Conservation (phyloP, 1,140 invertebrate species). For the Bombus sibiricus region DNA sequence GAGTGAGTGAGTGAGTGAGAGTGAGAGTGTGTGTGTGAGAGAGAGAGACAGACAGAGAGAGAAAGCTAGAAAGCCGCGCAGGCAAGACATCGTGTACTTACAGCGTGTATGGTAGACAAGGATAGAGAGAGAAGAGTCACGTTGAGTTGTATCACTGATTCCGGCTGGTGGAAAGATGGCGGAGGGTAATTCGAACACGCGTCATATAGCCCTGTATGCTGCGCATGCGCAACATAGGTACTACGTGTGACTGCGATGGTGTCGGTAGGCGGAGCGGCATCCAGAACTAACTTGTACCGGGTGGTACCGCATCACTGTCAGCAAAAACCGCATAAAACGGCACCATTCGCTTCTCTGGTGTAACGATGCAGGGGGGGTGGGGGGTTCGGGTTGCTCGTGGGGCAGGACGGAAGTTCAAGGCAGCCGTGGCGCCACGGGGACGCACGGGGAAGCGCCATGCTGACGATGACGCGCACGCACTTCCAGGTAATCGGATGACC, state of each 20-base stretch:
- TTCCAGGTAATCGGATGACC: constrained; percentile 52
- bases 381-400: constrained; percentile 9
- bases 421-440: constrained; percentile 14
- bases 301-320: constrained; percentile 44
- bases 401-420: constrained; percentile 30
- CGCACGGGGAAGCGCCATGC: constrained; percentile 51
- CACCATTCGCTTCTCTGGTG: constrained; percentile 37
- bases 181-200: constrained; percentile 65
- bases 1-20: too few relatives aligned
- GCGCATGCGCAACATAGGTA: constrained; percentile 54
- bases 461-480: constrained; percentile 59
- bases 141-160: constrained; percentile 36
- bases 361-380: neutral
- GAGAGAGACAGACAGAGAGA: neutral
- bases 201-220: constrained; percentile 48
- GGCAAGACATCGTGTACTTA: neutral
- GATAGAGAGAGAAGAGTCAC: neutral
- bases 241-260: constrained; percentile 46
- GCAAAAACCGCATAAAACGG: constrained; percentile 55
- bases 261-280: constrained; percentile 58
- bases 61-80: neutral
- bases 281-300: constrained; percentile 39
- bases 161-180: constrained; percentile 60
- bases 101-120: neutral
- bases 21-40: too few relatives aligned